These are phyloP conservation scores for Nomada goodeniana DNA, from an alignment of 2,888 invertebrate genomes.

Conservation along the genomic window DNA sequence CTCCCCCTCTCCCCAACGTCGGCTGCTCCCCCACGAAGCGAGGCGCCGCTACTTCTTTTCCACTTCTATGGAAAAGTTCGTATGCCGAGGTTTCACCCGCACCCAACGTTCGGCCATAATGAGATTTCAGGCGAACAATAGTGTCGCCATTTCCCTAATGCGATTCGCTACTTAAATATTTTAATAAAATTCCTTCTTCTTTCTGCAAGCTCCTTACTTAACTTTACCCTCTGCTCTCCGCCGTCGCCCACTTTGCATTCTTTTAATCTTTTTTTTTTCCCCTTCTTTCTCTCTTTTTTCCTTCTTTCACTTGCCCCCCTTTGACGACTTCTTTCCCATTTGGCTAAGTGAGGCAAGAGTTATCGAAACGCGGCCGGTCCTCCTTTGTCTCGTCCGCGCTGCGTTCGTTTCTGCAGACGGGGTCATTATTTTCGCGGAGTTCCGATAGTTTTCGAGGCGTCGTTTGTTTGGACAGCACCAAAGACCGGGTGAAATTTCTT, in stretches of 20 bases:
- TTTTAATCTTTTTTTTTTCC: conserved; percentile 50
- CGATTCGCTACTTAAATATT: conserved; percentile 79
- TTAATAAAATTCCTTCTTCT: conserved; percentile 77
- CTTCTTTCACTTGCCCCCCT: conserved; percentile 7
- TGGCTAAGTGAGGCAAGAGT: conserved; percentile 59
- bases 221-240: conserved; percentile 55
- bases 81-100: conserved; percentile 63
- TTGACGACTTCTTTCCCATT: conserved; percentile 55
- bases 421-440: not conserved
- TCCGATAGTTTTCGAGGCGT: not conserved
- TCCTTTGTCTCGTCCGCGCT: conserved; percentile 37
- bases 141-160: conserved; percentile 78
- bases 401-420: not conserved
- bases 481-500: no score
- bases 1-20: not conserved
- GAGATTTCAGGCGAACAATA: conserved; percentile 78
- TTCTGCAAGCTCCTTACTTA: conserved; percentile 68
- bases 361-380: conserved; percentile 54
- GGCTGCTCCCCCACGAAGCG: not conserved
- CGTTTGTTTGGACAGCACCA: not conserved
- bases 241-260: conserved; percentile 61
- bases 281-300: conserved; percentile 14
- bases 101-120: conserved; percentile 67
- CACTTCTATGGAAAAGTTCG: conserved; percentile 70
- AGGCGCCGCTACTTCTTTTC: conserved; percentile 53